Percentiles rank a stretch among this genome's conserved stretches.
Evolutionary conservation across 1,140 invertebrate species (phyloP).

Genomic region (Orchesella cincta): DNA sequence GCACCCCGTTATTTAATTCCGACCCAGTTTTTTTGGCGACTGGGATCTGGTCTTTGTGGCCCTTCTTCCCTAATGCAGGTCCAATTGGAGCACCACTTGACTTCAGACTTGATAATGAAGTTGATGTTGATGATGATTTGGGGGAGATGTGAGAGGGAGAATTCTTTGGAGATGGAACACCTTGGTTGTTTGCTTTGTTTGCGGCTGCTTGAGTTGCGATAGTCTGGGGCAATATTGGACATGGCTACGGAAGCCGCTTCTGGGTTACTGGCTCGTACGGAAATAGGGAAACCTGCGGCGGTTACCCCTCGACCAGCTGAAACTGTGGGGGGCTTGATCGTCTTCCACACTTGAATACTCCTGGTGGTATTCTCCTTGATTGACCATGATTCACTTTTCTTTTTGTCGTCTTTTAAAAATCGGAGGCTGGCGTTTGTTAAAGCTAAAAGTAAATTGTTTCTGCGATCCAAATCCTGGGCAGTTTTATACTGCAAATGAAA

Average conservation of each 20-base stretch:
- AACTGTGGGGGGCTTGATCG: background rate
- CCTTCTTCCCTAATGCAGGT: background rate
- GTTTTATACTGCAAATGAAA: conserved; percentile 20
- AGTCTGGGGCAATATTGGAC: conserved; percentile 14
- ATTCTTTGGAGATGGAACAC: conserved; percentile 7
- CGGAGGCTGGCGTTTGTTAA: background rate
- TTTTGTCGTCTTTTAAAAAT: background rate
- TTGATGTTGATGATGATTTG: background rate
- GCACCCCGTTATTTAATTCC: background rate
- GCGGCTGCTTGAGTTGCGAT: background rate
- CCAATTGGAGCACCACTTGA: background rate
- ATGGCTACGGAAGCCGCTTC: background rate
- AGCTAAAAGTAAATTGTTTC: background rate
- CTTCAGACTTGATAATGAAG: background rate
- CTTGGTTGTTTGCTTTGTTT: background rate
- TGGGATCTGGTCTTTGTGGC: background rate
- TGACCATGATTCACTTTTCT: background rate
- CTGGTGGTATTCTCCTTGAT: background rate
- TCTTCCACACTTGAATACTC: background rate
- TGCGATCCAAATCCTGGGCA: background rate
- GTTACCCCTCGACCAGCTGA: background rate
- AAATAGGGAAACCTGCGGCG: conserved; percentile 1
- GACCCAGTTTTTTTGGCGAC: conserved; percentile 2
- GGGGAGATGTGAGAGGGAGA: background rate
- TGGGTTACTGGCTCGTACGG: conserved; percentile 1